Evolutionary conservation across 2,888 invertebrate species (phyloP).

Genomic region (Mystacides longicornis): DNA sequence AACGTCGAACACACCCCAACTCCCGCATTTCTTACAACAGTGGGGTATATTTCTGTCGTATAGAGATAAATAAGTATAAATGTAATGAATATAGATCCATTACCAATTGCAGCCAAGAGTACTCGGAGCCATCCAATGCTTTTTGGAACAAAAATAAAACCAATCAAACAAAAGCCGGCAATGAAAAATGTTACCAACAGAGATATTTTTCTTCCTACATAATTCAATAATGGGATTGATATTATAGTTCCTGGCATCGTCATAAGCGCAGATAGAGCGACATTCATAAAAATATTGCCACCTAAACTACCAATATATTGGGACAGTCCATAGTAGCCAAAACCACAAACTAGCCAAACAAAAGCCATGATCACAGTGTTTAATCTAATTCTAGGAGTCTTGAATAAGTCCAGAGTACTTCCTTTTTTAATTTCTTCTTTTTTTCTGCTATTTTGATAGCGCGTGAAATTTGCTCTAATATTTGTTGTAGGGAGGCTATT

Average conservation of each 20-base stretch:
- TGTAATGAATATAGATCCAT: slow-evolving; percentile 61
- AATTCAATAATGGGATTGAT: slow-evolving; percentile 8
- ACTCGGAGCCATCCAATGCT: slow-evolving; percentile 37
- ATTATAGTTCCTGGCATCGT: slow-evolving; percentile 9
- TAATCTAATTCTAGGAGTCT: slow-evolving; percentile 60
- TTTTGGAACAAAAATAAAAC: slow-evolving; percentile 35
- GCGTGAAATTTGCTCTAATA: not conserved
- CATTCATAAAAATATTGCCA: slow-evolving; percentile 64
- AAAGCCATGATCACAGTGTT: slow-evolving; percentile 66
- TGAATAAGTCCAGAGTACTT: slow-evolving; percentile 57
- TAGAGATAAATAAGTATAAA: slow-evolving; percentile 71
- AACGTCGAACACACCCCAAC: slow-evolving; percentile 67
- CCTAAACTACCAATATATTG: slow-evolving; percentile 60
- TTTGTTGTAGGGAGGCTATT: slow-evolving; percentile 10
- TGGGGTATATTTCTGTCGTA: slow-evolving; percentile 72
- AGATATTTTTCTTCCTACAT: slow-evolving; percentile 7
- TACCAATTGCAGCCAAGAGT: slow-evolving; percentile 53
- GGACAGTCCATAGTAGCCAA: slow-evolving; percentile 68
- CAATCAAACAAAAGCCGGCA: slow-evolving; percentile 35
- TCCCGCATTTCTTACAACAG: slow-evolving; percentile 65
- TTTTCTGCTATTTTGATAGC: not conserved
- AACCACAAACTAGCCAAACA: slow-evolving; percentile 74
- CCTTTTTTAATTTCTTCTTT: slow-evolving; percentile 41
- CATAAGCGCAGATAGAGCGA: slow-evolving; percentile 55
- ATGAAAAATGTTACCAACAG: slow-evolving; percentile 33